Evolutionary conservation across 2,888 invertebrate genomes (phyloP).

Genomic region (Dexiosoma caninum): DNA sequence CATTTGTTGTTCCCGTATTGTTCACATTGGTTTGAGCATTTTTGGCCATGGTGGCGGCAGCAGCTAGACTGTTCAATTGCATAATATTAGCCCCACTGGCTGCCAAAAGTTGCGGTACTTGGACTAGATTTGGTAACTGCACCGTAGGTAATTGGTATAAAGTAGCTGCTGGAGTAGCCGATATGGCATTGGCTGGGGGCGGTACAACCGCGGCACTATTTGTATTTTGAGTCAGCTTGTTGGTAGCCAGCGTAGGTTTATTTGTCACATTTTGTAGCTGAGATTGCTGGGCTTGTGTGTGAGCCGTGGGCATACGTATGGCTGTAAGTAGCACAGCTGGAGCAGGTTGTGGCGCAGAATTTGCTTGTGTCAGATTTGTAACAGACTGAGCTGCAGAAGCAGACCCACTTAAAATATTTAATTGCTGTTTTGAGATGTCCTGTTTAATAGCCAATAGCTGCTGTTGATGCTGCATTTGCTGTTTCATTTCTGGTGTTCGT

Average conservation of each 20-base stretch:
- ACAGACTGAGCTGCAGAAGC: not conserved
- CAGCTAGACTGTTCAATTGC: slow-evolving; percentile 71
- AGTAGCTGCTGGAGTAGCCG: slow-evolving; percentile 67
- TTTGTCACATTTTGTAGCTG: not conserved
- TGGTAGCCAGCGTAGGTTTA: not conserved
- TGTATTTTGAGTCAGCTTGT: slow-evolving; percentile 71
- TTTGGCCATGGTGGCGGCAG: slow-evolving; percentile 76
- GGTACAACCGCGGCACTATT: slow-evolving; percentile 66
- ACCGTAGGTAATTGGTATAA: slow-evolving; percentile 80
- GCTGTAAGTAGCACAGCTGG: slow-evolving; percentile 81
- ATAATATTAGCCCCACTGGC: slow-evolving; percentile 79
- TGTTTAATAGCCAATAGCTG: slow-evolving; percentile 45
- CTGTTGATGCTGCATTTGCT: slow-evolving; percentile 70
- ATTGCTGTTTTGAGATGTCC: slow-evolving; percentile 40
- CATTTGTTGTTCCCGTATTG: slow-evolving; percentile 66
- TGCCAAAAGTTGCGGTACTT: slow-evolving; percentile 82
- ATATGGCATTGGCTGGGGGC: slow-evolving; percentile 25
- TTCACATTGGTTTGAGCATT: slow-evolving; percentile 59
- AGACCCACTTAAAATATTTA: not conserved
- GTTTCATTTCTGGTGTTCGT: slow-evolving; percentile 75
- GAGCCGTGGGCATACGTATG: slow-evolving; percentile 79
- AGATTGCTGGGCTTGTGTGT: slow-evolving; percentile 13
- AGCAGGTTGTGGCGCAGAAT: slow-evolving; percentile 24
- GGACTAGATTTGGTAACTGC: slow-evolving; percentile 82
- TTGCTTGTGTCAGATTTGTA: slow-evolving; percentile 29